Conservation (phyloP, 2,113 vertebrate species). For the Enhydra lutris region DNA sequence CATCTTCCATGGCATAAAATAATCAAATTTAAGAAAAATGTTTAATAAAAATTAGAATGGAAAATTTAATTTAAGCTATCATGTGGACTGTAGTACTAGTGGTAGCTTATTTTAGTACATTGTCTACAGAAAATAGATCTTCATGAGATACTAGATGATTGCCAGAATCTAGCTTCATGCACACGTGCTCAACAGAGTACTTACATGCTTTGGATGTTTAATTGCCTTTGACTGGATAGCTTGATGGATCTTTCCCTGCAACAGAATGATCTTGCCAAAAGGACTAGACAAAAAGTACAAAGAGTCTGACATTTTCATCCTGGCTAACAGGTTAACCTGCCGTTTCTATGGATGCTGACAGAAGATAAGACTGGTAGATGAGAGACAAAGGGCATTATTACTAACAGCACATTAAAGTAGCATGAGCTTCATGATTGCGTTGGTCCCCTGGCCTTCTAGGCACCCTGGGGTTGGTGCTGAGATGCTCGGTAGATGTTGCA, state of each 20-base stretch:
- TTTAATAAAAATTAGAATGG: neutral
- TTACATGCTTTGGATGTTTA: neutral
- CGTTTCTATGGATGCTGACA: neutral
- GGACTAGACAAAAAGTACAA: neutral
- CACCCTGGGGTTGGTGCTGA: neutral
- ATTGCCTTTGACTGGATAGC: neutral
- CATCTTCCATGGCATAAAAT: neutral
- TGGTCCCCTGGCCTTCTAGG: neutral
- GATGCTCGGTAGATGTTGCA: neutral
- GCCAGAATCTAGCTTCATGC: neutral
- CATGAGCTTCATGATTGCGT: neutral
- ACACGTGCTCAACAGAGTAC: neutral
- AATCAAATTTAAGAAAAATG: slow-evolving; percentile 10
- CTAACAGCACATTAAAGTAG: neutral
- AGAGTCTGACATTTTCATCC: neutral
- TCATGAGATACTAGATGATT: neutral
- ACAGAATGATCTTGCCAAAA: neutral
- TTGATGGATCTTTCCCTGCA: neutral
- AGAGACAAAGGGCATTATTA: neutral
- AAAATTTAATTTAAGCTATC: neutral
- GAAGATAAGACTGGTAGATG: neutral
- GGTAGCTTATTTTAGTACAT: neutral
- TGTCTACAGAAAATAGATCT: neutral
- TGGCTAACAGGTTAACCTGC: neutral
- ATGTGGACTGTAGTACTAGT: neutral